phyloP scores from a whole-genome alignment of 2,113 vertebrate species.

The Neopipo cinnamomea region DNA sequence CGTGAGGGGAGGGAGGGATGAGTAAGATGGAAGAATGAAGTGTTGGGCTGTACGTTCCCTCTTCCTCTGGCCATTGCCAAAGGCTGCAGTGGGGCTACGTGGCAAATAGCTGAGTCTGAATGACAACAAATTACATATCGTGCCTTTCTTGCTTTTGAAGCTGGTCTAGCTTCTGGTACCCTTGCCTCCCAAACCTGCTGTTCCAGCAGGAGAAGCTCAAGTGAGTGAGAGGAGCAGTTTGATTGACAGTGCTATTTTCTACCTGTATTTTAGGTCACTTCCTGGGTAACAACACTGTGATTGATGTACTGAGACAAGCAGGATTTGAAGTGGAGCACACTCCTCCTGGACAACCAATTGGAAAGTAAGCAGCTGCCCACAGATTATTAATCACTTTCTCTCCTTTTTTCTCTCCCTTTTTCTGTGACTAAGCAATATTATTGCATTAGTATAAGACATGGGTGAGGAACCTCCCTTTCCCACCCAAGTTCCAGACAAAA shows the following conservation, averaged over 20 bases:
- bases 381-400: conserved; percentile 12
- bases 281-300: conserved; percentile 96
- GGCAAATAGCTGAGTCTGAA: neutral
- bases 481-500: conserved; percentile 1
- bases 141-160: neutral
- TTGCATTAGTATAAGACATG: neutral
- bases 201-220: neutral
- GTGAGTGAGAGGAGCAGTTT: conserved; percentile 6
- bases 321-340: conserved; percentile 93
- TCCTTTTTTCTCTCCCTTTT: conserved; percentile 23
- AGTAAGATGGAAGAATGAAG: neutral
- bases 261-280: conserved; percentile 89
- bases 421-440: conserved; percentile 4
- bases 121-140: neutral
- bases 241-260: conserved; percentile 56
- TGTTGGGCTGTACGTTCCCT: neutral
- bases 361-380: conserved; percentile 79
- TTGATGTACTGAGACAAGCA: conserved; percentile 92
- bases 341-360: conserved; percentile 80
- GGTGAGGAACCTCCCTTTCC: neutral
- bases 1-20: neutral
- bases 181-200: neutral
- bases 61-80: neutral
- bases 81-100: neutral
- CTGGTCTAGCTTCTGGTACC: neutral